Evolutionary conservation across 2,888 invertebrate species (phyloP), one percentile per base, ranked within the genome.

Genomic region (Drosophila tanythrix): DNA sequence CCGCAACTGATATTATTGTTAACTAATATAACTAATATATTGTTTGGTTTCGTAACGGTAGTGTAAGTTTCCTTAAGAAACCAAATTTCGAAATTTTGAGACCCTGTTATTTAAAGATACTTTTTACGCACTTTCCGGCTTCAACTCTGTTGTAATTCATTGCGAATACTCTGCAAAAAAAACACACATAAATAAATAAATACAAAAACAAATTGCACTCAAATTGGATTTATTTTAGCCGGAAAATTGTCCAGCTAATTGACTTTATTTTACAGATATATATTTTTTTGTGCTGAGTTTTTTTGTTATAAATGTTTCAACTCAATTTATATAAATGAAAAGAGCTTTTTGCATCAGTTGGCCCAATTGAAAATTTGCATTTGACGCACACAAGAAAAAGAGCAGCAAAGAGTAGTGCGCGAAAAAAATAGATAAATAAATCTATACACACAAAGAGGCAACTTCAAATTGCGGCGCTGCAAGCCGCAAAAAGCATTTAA

Each of bases 401-500:
- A 70, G 64, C 43, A 21, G 29, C 36, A 64, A 40, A 63, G 25
- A 67, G 46, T 25, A 11, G 38, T 25, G 48, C 21, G 43, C 13
- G 40, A 36, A 48, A 61, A 57, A 50, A 48, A 31, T 10, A 31
- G 3, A n/a, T 2, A 57, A 21, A 38, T 33, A 52, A 5, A 25
- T 33, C 10, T 33, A 33, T 33, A 10, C 31, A 33, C 10, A 38
- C 29, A 62, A 13, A 40, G 35, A 48, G 27, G 15, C 7, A 61
- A 58, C 48, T 73, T 52, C 25, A 78, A 55, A 51, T 50, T 48
- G 59, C 48, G 48, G 35, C 18, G 52, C 48, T 75, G 70, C 65
- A 70, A 75, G 79, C 91, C 88, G 57, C 91, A 89, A 79, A 89
- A 89, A 85, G 76, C 89, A 85, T 88, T 88, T 88, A 88, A 90